Base-by-base conservation (phyloP, 2,888 invertebrate genomes). In the Cremastinae sp. region DNA sequence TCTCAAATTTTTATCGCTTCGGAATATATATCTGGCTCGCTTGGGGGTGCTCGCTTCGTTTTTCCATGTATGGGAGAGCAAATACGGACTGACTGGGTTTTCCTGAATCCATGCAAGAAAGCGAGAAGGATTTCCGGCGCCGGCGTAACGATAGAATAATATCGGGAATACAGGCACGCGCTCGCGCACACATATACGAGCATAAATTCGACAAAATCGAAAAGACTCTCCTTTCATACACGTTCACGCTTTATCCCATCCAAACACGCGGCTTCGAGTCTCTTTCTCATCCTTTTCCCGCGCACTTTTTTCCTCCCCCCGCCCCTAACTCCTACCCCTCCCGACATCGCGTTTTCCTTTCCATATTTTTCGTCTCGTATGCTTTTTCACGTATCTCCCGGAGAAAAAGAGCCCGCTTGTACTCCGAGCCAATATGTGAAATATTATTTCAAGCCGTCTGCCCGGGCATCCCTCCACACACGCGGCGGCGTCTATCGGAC, bases 371-470 rank as follows among this genome's bases (percentile, higher is more conserved):
- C 38, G 34, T 62, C 61, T 61, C n/a, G 49, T 38, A 62, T 62
- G 49, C 36, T 62, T 62, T 49, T 62, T 51, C 51, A 12, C 41
- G 51, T 64, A 64, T 64, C 51, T 51, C 36, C 38, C 58, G 18
- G 18, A 16, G 18, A 16, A 9, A 9, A n/a, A 12, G 56, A 12
- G 59, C n/a, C 10, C 20, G 36, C 14, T 69, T 54, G 54, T 59
- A 73, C 62, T 49, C 38, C 16, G 59, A 58, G 58, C 62, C 74
- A 65, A 75, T 73, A 61, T 64, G 73, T 73, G 58, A 70, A 74
- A 74, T 77, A 70, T 77, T 77, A 74, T 77, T 77, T 61, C 70
- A 73, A 66, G 69, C 69, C 54, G 36, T 61, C 73, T 45, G 9
- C 43, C 47, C 47, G 69, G 53, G 34, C 49, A 61, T 54, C 61